These are phyloP conservation scores for Pseudopipra pipra DNA, from an alignment of 2,113 vertebrate genomes.

Conservation along the genomic window DNA sequence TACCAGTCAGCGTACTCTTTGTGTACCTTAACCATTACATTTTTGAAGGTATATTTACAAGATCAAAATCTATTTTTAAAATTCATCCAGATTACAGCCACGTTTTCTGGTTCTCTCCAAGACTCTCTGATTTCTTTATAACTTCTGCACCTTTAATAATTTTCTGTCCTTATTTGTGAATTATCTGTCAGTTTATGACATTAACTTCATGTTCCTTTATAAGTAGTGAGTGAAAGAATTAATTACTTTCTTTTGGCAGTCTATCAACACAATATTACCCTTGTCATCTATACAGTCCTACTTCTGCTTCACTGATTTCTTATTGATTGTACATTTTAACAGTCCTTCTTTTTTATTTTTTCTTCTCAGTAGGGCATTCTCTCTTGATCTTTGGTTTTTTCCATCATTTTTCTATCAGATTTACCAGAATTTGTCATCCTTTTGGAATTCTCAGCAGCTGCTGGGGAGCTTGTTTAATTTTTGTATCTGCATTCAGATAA, in stretches of 20 bases:
- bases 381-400: neutral
- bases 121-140: neutral
- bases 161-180: neutral
- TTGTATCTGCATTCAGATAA: neutral
- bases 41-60: neutral
- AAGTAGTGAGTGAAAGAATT: conserved; percentile 10
- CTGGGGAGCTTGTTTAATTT: neutral
- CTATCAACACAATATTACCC: neutral
- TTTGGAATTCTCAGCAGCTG: neutral
- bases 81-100: neutral
- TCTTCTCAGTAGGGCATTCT: neutral
- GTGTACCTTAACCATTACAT: neutral
- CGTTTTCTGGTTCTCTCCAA: neutral
- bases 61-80: neutral
- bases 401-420: neutral
- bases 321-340: neutral
- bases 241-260: neutral
- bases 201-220: neutral
- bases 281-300: neutral
- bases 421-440: neutral
- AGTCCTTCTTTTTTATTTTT: neutral
- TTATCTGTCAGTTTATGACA: neutral
- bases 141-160: neutral
- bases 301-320: neutral
- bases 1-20: neutral